Evolutionary conservation across 2,888 invertebrate species (phyloP), one percentile per base, ranked within the genome.

Genomic region (Dascillus cervinus): DNA sequence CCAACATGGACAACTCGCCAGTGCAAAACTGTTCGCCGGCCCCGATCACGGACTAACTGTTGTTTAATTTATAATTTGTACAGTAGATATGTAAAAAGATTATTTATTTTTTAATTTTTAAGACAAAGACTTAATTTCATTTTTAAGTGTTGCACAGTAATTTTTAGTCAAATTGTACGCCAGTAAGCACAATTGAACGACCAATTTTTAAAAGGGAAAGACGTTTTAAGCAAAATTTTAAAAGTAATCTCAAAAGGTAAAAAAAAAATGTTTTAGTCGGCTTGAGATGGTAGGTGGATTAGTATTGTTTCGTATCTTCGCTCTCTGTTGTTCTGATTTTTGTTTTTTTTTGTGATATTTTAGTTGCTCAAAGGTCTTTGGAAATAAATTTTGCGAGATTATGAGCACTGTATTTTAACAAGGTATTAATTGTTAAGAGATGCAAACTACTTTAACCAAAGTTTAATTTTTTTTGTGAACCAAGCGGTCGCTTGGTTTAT

Each of bases 71-170:
- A 23, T 25, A n/a, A n/a, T n/a, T n/a, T n/a, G n/a, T n/a, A n/a
- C n/a, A n/a, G n/a, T n/a, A 27, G 34, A 27, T 34, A 29, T 37
- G 26, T 34, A 22, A 27, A 22, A 28, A 35, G 32, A 25, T 44
- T 50, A 53, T 53, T 54, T 52, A 54, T 54, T 53, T 39, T 46
- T 42, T 55, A 52, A 41, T 49, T 49, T n/a, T 49, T 51, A 48
- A 47, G 24, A 41, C 30, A 49, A 51, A 52, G 48, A 53, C 53
- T 53, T 52, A 47, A 44, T 41, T 33, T 37, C 28, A 35, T 38
- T 28, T 20, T 39, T 14, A 32, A 31, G 26, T 22, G 33, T 32
- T 34, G 39, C 34, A 38, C 31, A 38, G 8, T 6, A 30, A 38
- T 32, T 37, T 38, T 32, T 38, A 38, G 38, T 38, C 39, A 39